Conservation (phyloP, 2,888 invertebrate species). For the Cloeon dipterum region DNA sequence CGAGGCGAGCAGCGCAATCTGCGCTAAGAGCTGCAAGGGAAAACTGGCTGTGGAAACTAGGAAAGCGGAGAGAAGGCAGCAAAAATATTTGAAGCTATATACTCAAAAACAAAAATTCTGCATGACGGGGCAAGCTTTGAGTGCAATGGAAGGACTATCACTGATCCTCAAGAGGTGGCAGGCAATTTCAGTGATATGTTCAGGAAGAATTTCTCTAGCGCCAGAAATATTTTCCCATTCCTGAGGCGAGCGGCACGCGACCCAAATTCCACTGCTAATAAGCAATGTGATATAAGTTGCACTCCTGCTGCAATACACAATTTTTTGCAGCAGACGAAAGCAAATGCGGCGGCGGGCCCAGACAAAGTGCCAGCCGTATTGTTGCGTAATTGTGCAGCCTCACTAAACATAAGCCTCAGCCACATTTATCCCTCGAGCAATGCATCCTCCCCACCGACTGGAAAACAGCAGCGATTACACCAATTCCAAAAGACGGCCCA, state of each 20-base stretch:
- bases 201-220: background rate
- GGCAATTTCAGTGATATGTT: background rate
- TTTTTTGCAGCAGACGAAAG: background rate
- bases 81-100: background rate
- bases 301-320: background rate
- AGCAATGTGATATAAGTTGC: background rate
- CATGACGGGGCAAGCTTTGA: background rate
- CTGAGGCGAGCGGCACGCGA: too few relatives aligned
- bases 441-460: constrained; percentile 2
- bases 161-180: too few relatives aligned
- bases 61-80: background rate
- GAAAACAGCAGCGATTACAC: too few relatives aligned
- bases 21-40: background rate
- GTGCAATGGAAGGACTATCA: background rate
- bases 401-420: background rate
- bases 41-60: background rate
- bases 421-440: constrained; percentile 1
- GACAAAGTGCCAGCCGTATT: background rate
- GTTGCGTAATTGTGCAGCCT: background rate
- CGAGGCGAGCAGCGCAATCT: background rate
- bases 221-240: too few relatives aligned
- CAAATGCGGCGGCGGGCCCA: background rate
- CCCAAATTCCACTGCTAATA: background rate
- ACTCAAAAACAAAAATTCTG: too few relatives aligned
- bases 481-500: too few relatives aligned